phyloP scores from a whole-genome alignment of 53 echinoderm and acorn worm species.

The Patiria pectinifera region DNA sequence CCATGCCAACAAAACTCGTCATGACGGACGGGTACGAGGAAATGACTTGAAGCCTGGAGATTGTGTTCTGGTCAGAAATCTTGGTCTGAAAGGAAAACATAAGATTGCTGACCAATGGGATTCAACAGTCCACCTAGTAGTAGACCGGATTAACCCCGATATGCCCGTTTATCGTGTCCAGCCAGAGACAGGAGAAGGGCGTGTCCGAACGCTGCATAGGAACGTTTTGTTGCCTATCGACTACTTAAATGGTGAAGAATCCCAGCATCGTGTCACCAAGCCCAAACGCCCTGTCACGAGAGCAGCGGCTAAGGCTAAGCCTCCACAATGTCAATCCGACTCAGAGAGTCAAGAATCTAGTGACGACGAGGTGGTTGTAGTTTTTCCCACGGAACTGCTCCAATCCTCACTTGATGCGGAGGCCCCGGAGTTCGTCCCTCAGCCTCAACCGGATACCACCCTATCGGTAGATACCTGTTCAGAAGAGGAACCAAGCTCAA shows the following conservation, averaged over 20 bases:
- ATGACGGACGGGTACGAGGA: constrained; percentile 51
- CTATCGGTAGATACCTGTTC: too few species aligned
- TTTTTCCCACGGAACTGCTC: too few species aligned
- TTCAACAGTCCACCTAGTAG: background rate
- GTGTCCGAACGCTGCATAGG: constrained; percentile 29
- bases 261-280: too few species aligned
- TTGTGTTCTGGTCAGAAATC: constrained; percentile 43
- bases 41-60: constrained; percentile 24
- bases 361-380: too few species aligned
- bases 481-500: too few species aligned
- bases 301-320: too few species aligned
- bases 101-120: constrained; percentile 64
- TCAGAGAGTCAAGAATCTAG: too few species aligned
- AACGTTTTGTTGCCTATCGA: constrained; percentile 17
- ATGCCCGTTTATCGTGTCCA: constrained; percentile 36
- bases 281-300: too few species aligned
- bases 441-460: too few species aligned
- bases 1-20: background rate
- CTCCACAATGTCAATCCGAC: too few species aligned
- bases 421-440: too few species aligned
- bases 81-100: constrained; percentile 63
- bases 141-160: constrained; percentile 2
- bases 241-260: background rate
- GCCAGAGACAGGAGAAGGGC: constrained; percentile 12
- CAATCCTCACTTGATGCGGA: too few species aligned